Evolutionary conservation across 1,140 invertebrate species (phyloP), one percentile per base, ranked within the genome.

Genomic region (Orchesella cincta): DNA sequence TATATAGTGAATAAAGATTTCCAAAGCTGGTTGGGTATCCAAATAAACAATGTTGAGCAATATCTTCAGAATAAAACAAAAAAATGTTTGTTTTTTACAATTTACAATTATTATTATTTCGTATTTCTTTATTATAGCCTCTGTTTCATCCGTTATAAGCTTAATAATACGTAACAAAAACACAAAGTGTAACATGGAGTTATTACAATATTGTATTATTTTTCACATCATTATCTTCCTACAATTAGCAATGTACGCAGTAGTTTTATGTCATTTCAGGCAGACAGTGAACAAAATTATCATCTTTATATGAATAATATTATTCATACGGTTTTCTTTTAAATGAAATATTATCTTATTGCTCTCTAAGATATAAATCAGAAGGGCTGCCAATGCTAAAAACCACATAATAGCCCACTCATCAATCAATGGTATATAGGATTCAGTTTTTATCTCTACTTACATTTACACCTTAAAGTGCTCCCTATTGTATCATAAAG

Each of bases 121-220:
- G 3, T 5, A 14, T 62, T 16, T 28, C 23, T 67, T 67, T 33
- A 67, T 29, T 67, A 67, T 67, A 67, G 62, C 62, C 62, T 67
- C 62, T 67, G 26, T 67, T 26, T 67, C 33, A n/a, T 33, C 23
- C 33, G 62, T 67, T 67, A 67, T 31, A 67, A 67, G 62, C 62
- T 67, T 67, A 67, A 33, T 31, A 67, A 31, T 67, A 67, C 62
- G 62, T 67, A 67, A 67, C 62, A 67, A 67, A 67, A 29, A 31
- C 3, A 67, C 2, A 67, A 67, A 2, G n/a, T 31, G 3, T 31
- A 67, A 18, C 23, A n/a, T 57, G 23, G 3, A 57, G 14, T 57
- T 18, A 5, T 57, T 18, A n/a, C 14, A n/a, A 18, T 57, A 57
- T 23, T n/a, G 23, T 14, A 18, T n/a, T 14, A n/a, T 5, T 23